These are phyloP conservation scores for Discoglossus pictus DNA, from an alignment of 2,797 vertebrate species.

Conservation along the genomic window DNA sequence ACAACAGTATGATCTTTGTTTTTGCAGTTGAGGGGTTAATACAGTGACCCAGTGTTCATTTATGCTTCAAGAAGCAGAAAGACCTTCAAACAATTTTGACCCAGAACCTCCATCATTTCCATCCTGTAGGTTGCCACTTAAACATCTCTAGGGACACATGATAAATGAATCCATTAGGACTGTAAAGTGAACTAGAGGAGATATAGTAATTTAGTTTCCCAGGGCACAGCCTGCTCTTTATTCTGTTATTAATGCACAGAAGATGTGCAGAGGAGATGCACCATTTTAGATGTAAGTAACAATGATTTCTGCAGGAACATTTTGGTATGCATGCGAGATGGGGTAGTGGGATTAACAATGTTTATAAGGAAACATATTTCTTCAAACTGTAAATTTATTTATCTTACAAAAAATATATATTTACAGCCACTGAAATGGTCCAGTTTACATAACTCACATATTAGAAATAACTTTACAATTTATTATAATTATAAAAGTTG, in stretches of 20 bases:
- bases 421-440: too few species aligned
- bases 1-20: too few species aligned
- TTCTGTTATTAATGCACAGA: conserved; percentile 27
- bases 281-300: not conserved
- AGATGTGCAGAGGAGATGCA: conserved; percentile 25
- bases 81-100: conserved; percentile 13
- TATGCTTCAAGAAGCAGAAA: conserved; percentile 35
- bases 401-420: too few species aligned
- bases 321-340: too few species aligned
- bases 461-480: too few species aligned
- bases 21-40: conserved; percentile 18
- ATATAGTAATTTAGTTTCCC: conserved; percentile 29
- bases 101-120: conserved; percentile 19
- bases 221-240: conserved; percentile 34
- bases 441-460: too few species aligned
- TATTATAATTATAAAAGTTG: too few species aligned
- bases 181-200: conserved; percentile 7
- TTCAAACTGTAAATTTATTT: too few species aligned
- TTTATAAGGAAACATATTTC: too few species aligned
- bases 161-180: conserved; percentile 12
- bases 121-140: accelerated
- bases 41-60: conserved; percentile 38
- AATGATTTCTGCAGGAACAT: not conserved
- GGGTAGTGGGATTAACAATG: too few species aligned
- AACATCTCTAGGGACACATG: conserved; percentile 8